Percentiles rank a stretch among this genome's conserved stretches.
Evolutionary conservation across 2,113 vertebrate species (phyloP).

Genomic region (Macroglossus sobrinus): DNA sequence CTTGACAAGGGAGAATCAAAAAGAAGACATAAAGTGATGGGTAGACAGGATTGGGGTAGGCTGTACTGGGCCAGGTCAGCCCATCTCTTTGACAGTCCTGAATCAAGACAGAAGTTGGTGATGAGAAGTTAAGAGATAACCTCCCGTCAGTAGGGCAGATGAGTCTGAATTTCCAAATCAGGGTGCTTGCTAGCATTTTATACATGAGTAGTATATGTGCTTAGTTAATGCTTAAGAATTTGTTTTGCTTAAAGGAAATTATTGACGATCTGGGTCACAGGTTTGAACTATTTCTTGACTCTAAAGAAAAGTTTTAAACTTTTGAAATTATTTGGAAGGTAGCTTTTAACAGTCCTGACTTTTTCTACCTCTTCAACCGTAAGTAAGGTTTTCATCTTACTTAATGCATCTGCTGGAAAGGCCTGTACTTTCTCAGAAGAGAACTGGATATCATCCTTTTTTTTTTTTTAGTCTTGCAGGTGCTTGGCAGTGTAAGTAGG

Average conservation of each 20-base stretch:
- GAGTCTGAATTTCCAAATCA: background rate
- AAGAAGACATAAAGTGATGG: background rate
- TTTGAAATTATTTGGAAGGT: background rate
- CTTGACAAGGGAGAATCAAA: background rate
- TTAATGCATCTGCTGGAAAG: background rate
- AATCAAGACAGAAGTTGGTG: background rate
- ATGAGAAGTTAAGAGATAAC: background rate
- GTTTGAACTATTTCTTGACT: background rate
- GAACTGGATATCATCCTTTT: background rate
- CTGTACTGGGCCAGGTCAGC: background rate
- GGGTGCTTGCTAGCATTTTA: background rate
- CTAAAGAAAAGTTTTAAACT: background rate
- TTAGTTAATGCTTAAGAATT: background rate
- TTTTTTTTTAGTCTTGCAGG: background rate
- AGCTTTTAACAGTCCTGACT: background rate
- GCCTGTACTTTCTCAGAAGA: slow-evolving; percentile 1
- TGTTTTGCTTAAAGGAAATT: background rate
- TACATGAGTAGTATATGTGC: rapidly evolving
- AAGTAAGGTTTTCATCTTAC: background rate
- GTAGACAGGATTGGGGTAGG: too few species aligned
- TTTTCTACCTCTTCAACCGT: background rate
- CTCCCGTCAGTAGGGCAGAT: background rate
- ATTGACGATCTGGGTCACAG: background rate
- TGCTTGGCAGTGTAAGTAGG: background rate
- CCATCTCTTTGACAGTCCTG: background rate